Base-by-base conservation (phyloP, 2,888 invertebrate genomes). In the Cataglyphis livida region DNA sequence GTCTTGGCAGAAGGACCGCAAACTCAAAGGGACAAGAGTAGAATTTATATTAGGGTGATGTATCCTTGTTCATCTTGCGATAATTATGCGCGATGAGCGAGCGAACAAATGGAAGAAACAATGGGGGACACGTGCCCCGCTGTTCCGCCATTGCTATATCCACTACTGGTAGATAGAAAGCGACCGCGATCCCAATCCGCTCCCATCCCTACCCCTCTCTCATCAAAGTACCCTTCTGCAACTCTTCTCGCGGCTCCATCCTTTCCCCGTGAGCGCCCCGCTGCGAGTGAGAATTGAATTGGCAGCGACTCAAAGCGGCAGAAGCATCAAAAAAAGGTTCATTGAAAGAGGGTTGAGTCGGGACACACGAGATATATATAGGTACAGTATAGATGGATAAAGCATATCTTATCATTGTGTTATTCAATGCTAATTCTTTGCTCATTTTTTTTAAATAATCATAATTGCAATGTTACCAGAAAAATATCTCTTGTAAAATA, bases 211-310 rank as follows among this genome's bases (percentile, higher is more conserved):
- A 1, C 12, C 18, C 9, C 28, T 25, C 41, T 4, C 32, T 12
- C 21, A 59, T 18, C 59, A 35, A 18, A 59, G 62, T 70, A 81
- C 28, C 41, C 64, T 48, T 66, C 35, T 35, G 54, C 48, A 28
- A 66, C 71, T 71, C 51, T 62, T 64, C 32, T 71, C 70, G 54
- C 35, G 38, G 21, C 15, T 65, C 15, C 15, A 76, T 41, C 59
- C 74, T 78, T 73, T 78, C 44, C 9, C 32, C 25, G 25, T 44
- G 32, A 70, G 41, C 12, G 18, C 18, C 44, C 44, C 35, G 32
- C 35, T 61, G 70, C 75, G 70, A 83, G 74, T 74, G 75, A 84
- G 84, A 84, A 84, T 84, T 82, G 82, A 64, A 82, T 84, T 84
- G 82, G 82, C 84, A 84, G 38, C 68, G 82, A 38, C 64, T 84